Conservation (phyloP, 2,888 invertebrate species). For the Hypomecis atomaria region DNA sequence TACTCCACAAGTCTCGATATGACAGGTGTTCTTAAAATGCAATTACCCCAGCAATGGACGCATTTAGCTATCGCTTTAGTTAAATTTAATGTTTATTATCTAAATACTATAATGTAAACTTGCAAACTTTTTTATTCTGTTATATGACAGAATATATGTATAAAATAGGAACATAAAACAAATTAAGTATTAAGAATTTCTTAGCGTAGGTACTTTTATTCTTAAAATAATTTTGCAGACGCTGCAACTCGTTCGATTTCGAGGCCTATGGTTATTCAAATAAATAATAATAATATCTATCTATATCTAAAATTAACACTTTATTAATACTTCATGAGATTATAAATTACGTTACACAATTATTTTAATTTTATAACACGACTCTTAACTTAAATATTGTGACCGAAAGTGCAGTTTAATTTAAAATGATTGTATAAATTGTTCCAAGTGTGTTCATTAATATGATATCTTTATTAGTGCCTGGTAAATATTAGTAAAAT, state of each 20-base stretch:
- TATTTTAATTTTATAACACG: too few relatives aligned
- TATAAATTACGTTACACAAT: slow-evolving; percentile 5
- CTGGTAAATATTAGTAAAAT: slow-evolving; percentile 36
- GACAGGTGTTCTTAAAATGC: background rate
- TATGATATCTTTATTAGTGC: slow-evolving; percentile 41
- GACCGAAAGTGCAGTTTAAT: slow-evolving; percentile 24
- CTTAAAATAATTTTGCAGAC: background rate
- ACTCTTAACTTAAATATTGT: slow-evolving; percentile 10
- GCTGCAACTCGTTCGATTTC: background rate
- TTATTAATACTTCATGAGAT: slow-evolving; percentile 13
- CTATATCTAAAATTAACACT: background rate
- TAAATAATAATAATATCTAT: background rate
- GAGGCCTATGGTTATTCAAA: slow-evolving; percentile 1
- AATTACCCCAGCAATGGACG: background rate
- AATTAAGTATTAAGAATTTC: too few relatives aligned
- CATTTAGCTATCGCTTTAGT: slow-evolving; percentile 1
- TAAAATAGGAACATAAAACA: background rate
- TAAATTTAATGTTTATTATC: background rate
- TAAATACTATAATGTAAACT: background rate
- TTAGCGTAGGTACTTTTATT: background rate
- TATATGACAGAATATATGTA: background rate
- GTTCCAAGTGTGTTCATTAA: slow-evolving; percentile 39
- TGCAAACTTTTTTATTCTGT: background rate
- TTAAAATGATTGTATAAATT: slow-evolving; percentile 36
- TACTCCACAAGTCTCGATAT: background rate